Conservation (phyloP, 2,797 vertebrate genomes). For the Scomberomorus guttatus region DNA sequence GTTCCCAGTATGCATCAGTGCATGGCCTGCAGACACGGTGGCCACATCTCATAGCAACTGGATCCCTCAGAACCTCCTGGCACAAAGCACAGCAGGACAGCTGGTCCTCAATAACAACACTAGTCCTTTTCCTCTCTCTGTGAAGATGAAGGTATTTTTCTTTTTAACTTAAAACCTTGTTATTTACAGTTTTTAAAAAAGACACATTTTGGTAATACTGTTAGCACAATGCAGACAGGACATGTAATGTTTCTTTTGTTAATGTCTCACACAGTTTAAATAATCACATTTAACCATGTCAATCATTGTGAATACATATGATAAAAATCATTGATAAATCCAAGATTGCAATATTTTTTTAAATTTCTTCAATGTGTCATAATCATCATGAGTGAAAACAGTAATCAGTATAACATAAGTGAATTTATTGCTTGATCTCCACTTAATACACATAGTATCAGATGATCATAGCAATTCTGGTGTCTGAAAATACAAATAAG, state of each 20-base stretch:
- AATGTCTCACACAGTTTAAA: not conserved
- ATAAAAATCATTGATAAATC: too few species aligned
- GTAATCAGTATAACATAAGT: too few species aligned
- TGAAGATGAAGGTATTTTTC: not conserved
- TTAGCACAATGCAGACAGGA: too few species aligned
- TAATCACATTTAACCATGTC: not conserved
- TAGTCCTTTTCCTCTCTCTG: constrained; percentile 20
- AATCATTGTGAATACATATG: not conserved
- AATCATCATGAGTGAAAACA: not conserved
- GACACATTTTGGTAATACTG: too few species aligned
- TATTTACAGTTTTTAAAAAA: too few species aligned
- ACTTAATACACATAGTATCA: not conserved
- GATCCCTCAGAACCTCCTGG: not conserved
- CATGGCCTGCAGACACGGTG: constrained; percentile 3
- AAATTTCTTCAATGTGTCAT: not conserved
- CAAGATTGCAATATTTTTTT: too few species aligned
- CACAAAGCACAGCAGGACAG: constrained; percentile 7
- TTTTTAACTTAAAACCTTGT: not conserved
- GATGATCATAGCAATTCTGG: not conserved
- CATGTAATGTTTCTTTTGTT: not conserved
- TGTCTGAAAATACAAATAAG: not conserved
- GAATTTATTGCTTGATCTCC: too few species aligned
- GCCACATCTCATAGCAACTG: not conserved
- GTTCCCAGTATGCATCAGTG: not conserved
- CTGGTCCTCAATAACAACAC: not conserved